phyloP scores from a whole-genome alignment of 2,888 invertebrate species.

The Trisateles emortualis region DNA sequence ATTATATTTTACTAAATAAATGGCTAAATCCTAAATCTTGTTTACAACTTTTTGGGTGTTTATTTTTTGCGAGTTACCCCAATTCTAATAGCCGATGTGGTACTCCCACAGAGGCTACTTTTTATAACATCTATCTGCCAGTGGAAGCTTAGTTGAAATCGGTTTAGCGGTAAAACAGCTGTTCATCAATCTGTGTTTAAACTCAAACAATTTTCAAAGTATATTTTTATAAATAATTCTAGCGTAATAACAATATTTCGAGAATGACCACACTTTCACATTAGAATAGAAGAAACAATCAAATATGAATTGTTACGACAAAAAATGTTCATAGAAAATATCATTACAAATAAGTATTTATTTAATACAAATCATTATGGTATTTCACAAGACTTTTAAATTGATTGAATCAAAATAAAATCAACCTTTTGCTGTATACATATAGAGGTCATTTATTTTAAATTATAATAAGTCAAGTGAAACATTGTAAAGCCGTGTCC shows the following conservation, averaged over 20 bases:
- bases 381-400: background rate
- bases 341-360: background rate
- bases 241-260: background rate
- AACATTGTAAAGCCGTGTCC: background rate
- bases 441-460: background rate
- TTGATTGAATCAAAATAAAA: background rate
- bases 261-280: background rate
- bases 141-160: too few relatives aligned
- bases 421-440: background rate
- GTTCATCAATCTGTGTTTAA: background rate
- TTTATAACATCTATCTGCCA: too few relatives aligned
- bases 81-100: too few relatives aligned
- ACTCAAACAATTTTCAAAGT: background rate
- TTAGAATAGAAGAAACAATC: slow-evolving; percentile 2
- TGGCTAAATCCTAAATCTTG: too few relatives aligned
- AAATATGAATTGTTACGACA: slow-evolving; percentile 1
- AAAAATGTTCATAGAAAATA: slow-evolving; percentile 9
- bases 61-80: too few relatives aligned
- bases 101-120: too few relatives aligned
- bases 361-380: background rate
- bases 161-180: background rate
- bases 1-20: too few relatives aligned
- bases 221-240: background rate
- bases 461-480: background rate
- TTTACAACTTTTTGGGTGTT: too few relatives aligned